Base-by-base conservation (phyloP, 1,140 invertebrate genomes). In the Campodea augens region DNA sequence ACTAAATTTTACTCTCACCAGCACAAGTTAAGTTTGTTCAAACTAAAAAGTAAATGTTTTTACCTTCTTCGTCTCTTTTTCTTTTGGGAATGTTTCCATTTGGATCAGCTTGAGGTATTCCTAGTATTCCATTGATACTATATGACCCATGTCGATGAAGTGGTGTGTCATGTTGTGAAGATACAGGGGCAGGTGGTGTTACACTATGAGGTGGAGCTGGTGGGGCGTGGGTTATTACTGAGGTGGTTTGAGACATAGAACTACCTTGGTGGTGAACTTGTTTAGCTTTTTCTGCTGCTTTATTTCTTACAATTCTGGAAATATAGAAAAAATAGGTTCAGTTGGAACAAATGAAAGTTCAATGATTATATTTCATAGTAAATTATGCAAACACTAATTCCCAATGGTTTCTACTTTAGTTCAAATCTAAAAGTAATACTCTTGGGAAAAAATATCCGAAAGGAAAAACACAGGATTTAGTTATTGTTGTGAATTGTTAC, bases 71-170 rank as follows among this genome's bases (percentile, higher is more conserved):
- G 49, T 75, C 67, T 45, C 77, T 64, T 66, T 81, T 81, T 52
- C 78, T 67, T 57, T 81, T 82, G 37, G 57, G 54, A 32, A 57
- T 53, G 57, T 76, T 78, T 47, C 71, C 74, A 55, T 77, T 77
- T 38, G 73, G 76, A 60, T 77, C 76, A 49, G 79, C 75, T 54
- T 74, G 75, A 25, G 71, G 69, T 52, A 92, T 84, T 18, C 88
- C 88, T 19, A 92, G 72, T 60, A 92, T 91, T n/a, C 89, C 88
- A 61, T 89, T 91, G 65, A 92, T 93, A 64, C 84, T 89, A 68
- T 93, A 93, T 45, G 80, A 79, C 51, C 76, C 71, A 1, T 73
- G 56, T 13, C 61, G 51, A 42, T 63, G 58, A 20, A 57, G 52
- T 19, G 54, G 49, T 36, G 56, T 49, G 24, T 49, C 47, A 38